Conservation (phyloP, 2,888 invertebrate genomes). For the Chloromyia formosa region DNA sequence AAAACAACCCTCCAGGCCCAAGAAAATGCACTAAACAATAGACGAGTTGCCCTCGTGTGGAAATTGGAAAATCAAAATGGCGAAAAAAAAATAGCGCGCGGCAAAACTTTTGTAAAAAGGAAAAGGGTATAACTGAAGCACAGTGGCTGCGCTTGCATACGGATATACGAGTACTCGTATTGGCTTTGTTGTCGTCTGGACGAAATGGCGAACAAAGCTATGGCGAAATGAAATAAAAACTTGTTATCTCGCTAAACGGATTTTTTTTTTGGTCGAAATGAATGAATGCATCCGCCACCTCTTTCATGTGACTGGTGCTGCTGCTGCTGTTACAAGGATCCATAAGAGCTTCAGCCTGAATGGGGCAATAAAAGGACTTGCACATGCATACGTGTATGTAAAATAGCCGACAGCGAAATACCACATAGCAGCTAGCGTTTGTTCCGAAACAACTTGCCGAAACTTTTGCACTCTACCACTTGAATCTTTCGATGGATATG, state of each 20-base stretch:
- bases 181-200: constrained; percentile 23
- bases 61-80: constrained; percentile 18
- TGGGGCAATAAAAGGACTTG: background rate
- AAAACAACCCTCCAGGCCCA: constrained; percentile 4
- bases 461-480: constrained; percentile 17
- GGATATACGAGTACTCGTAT: too few species aligned
- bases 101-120: constrained; percentile 27
- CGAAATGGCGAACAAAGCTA: constrained; percentile 36
- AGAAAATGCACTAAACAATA: constrained; percentile 7
- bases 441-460: constrained; percentile 21
- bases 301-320: background rate
- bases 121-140: too few species aligned
- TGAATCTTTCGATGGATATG: background rate
- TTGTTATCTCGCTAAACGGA: constrained; percentile 31
- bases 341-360: background rate
- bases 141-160: constrained; percentile 6
- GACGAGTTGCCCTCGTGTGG: background rate
- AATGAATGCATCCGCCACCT: background rate
- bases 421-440: background rate
- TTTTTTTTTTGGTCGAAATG: constrained; percentile 5
- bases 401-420: background rate
- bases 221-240: constrained; percentile 47
- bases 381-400: background rate
- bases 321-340: background rate
- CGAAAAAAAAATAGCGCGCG: background rate